phyloP scores from a whole-genome alignment of 1,140 invertebrate genomes.

The Maconellicoccus hirsutus region DNA sequence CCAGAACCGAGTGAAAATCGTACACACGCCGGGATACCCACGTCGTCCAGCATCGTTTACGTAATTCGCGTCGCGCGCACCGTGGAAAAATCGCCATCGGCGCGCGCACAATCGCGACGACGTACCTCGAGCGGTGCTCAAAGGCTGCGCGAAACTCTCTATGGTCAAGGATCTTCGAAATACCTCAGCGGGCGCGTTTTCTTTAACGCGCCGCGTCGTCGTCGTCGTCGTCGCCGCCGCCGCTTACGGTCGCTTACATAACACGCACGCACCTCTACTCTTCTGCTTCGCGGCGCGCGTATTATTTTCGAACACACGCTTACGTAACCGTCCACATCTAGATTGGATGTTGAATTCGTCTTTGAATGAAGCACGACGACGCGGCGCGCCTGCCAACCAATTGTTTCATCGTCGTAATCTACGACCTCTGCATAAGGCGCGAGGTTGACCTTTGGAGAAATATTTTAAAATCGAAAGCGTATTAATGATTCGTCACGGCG shows the following conservation, averaged over 20 bases:
- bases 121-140: no score
- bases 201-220: not conserved
- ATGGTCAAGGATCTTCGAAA: not conserved
- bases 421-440: not conserved
- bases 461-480: not conserved
- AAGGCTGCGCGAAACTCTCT: not conserved
- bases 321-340: not conserved
- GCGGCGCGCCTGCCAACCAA: no score
- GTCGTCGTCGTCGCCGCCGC: no score
- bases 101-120: no score
- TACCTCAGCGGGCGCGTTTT: not conserved
- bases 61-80: no score
- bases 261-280: not conserved
- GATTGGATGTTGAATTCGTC: not conserved
- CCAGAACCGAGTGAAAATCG: not conserved
- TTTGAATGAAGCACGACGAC: not conserved
- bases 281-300: no score
- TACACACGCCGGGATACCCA: no score
- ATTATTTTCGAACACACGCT: not conserved
- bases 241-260: not conserved
- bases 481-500: not conserved
- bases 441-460: not conserved
- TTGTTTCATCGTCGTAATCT: not conserved
- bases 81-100: no score
- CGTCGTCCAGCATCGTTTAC: no score